phyloP scores from a whole-genome alignment of 2,797 vertebrate genomes.

The Xiphorhynchus erythropygius region DNA sequence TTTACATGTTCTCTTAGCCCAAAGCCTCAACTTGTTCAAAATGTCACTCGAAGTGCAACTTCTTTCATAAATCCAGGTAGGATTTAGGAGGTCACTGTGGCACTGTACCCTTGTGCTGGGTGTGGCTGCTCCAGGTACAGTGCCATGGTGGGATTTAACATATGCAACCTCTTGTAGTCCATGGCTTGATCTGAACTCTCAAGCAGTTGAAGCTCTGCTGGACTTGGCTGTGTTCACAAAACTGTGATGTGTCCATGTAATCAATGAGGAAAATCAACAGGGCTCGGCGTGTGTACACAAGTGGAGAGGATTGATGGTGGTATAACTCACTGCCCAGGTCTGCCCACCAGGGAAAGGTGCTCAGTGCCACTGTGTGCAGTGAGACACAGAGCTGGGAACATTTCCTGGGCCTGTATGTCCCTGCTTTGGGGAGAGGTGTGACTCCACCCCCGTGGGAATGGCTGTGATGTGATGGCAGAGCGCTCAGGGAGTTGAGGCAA shows the following conservation, averaged over 20 bases:
- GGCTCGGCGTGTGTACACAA: not conserved
- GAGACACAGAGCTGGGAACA: not conserved
- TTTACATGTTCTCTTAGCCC: not conserved
- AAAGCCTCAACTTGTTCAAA: not conserved
- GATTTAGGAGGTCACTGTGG: not conserved
- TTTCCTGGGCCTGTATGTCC: not conserved
- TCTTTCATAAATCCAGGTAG: not conserved
- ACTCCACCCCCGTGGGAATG: not conserved
- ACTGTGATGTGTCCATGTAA: not conserved
- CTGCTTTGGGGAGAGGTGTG: not conserved
- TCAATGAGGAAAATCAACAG: not conserved
- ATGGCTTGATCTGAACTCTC: not conserved
- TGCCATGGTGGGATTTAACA: not conserved
- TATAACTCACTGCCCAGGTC: not conserved
- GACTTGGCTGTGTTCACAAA: not conserved
- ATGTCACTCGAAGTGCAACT: not conserved
- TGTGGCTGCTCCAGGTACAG: not conserved
- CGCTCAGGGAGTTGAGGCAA: not conserved
- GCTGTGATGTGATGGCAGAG: not conserved
- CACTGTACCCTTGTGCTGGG: not conserved
- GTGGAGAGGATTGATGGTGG: not conserved
- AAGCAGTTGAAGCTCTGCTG: not conserved
- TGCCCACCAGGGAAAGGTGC: not conserved
- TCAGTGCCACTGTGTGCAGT: not conserved
- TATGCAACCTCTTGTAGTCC: not conserved